A percentile compares a stretch with the other conserved stretches of the same genome.
phyloP scores from a whole-genome alignment of 1,140 invertebrate genomes.

The Drosophila ohnishii region DNA sequence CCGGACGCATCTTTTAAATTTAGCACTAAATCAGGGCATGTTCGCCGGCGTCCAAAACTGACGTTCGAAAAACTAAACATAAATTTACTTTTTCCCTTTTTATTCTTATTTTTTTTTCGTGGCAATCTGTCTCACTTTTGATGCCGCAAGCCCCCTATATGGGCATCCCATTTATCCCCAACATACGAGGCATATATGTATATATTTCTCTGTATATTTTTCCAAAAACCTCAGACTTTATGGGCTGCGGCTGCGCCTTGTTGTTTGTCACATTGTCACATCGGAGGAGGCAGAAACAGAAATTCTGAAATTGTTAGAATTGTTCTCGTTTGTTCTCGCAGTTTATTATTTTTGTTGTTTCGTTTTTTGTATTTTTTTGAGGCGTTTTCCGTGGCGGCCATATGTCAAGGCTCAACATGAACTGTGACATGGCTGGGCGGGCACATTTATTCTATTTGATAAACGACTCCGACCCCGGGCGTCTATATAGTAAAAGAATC shows the following conservation, averaged over 20 bases:
- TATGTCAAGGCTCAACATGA: conserved; percentile 62
- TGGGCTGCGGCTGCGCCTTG: conserved; percentile 67
- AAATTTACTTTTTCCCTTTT: conserved; percentile 65
- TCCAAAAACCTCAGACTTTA: conserved; percentile 59
- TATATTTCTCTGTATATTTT: conserved; percentile 29
- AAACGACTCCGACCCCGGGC: conserved; percentile 34
- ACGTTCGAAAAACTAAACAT: conserved; percentile 72
- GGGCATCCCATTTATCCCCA: conserved; percentile 25
- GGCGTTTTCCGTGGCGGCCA: conserved; percentile 61
- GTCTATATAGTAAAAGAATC: conserved; percentile 37
- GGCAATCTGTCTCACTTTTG: conserved; percentile 54
- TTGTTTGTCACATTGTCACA: conserved; percentile 68
- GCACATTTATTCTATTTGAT: conserved; percentile 71
- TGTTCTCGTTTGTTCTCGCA: conserved; percentile 38
- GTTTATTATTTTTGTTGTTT: conserved; percentile 31
- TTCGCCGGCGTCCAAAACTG: conserved; percentile 51
- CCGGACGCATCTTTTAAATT: conserved; percentile 72
- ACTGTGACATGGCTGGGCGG: conserved; percentile 62
- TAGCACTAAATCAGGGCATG: conserved; percentile 82
- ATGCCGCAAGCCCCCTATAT: conserved; percentile 43
- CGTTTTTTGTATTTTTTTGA: conserved; percentile 25
- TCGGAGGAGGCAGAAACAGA: conserved; percentile 53
- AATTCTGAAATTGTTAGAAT: conserved; percentile 63
- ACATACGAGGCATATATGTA: conserved; percentile 5
- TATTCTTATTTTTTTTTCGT: conserved; percentile 32